These are phyloP conservation scores for Thera obeliscata DNA, from an alignment of 2,888 invertebrate species.

Conservation along the genomic window DNA sequence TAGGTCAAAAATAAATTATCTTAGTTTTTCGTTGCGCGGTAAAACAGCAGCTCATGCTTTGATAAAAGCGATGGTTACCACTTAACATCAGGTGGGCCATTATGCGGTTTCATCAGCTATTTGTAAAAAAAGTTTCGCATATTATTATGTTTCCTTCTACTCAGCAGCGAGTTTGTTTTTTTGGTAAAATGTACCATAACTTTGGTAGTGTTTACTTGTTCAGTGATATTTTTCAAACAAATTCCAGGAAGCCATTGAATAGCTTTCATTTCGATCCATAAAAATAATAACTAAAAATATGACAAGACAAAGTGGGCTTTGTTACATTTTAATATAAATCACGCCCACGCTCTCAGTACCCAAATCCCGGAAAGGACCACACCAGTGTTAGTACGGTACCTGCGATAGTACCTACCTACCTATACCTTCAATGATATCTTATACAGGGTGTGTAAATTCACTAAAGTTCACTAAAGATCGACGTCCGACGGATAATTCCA, in stretches of 20 bases:
- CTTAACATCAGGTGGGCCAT: no score
- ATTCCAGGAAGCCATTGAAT: constrained; percentile 16
- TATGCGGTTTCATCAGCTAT: no score
- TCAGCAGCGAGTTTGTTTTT: neutral
- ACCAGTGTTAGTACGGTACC: constrained; percentile 42
- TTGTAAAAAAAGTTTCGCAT: no score
- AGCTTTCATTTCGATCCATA: constrained; percentile 15
- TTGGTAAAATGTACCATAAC: neutral
- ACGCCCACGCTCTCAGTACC: constrained; percentile 47
- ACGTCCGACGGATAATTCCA: no score
- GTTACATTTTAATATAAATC: constrained; percentile 47
- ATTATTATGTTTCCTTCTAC: no score
- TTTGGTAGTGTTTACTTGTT: neutral
- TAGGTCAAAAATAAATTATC: no score
- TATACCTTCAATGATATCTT: no score
- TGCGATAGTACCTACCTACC: neutral
- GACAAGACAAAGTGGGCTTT: constrained; percentile 41
- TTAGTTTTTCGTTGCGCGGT: no score
- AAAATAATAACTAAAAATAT: constrained; percentile 35
- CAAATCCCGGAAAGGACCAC: constrained; percentile 60
- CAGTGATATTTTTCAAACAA: constrained; percentile 12
- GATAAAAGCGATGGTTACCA: no score
- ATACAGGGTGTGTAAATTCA: no score
- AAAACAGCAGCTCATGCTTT: no score
- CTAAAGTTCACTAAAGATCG: no score